Conservation (phyloP, 64 coral and sea anemone genomes). For the Platygyra sinensis region DNA sequence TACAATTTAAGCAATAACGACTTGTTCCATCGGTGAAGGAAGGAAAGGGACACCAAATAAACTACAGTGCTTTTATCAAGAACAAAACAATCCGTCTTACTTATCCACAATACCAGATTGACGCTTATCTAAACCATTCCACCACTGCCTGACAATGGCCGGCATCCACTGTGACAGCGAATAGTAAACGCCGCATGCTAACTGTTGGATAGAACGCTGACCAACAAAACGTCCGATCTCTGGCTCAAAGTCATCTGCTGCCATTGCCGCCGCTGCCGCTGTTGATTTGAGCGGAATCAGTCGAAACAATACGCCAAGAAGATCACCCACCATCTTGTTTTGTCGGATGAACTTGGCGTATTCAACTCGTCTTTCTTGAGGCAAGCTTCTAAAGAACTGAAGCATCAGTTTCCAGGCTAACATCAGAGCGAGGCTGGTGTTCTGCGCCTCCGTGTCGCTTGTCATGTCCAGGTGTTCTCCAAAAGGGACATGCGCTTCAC, state of each 20-base stretch:
- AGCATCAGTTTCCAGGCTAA: conserved; percentile 74
- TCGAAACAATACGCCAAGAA: conserved; percentile 80
- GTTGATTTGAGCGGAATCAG: conserved; percentile 69
- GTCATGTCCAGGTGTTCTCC: conserved; percentile 76
- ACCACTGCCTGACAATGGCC: conserved; percentile 95
- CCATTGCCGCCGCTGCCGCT: not conserved
- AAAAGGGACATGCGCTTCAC: conserved; percentile 80
- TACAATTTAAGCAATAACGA: no score
- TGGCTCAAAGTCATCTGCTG: conserved; percentile 43
- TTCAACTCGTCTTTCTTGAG: conserved; percentile 72
- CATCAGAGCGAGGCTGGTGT: conserved; percentile 57
- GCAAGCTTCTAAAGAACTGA: conserved; percentile 65
- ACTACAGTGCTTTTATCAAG: not conserved
- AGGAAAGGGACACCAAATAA: no score
- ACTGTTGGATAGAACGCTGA: conserved; percentile 69
- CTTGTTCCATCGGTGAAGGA: no score
- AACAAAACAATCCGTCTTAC: conserved; percentile 31
- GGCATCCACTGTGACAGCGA: conserved; percentile 91
- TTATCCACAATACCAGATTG: conserved; percentile 81
- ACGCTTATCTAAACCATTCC: conserved; percentile 92
- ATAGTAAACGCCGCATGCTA: conserved; percentile 68
- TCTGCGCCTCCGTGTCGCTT: conserved; percentile 64
- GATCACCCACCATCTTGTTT: conserved; percentile 69
- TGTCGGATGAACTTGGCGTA: conserved; percentile 76
- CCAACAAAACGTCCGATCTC: conserved; percentile 32